phyloP scores from a whole-genome alignment of 2,888 invertebrate species.

The Hypena proboscidalis region DNA sequence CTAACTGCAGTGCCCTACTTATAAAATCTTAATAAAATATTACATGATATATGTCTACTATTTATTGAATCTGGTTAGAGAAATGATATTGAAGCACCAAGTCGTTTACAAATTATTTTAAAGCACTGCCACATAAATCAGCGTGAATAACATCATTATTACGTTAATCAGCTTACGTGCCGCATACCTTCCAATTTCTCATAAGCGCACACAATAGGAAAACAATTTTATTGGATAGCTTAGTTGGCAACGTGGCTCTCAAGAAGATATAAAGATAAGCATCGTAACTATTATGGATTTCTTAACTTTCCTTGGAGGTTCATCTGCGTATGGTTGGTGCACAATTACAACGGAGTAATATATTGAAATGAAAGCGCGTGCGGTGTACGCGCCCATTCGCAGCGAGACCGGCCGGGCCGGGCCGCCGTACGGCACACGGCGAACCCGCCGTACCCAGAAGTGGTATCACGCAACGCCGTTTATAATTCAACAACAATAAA shows the following conservation, averaged over 20 bases:
- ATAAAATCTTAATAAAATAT: slow-evolving; percentile 20
- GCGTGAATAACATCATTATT: slow-evolving; percentile 38
- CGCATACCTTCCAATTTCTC: slow-evolving; percentile 34
- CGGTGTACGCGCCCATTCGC: slow-evolving; percentile 40
- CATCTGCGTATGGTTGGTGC: slow-evolving; percentile 34
- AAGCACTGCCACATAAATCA: slow-evolving; percentile 37
- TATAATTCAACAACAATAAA: slow-evolving; percentile 85
- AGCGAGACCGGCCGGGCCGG: slow-evolving; percentile 28
- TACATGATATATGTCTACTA: slow-evolving; percentile 29
- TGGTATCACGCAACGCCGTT: slow-evolving; percentile 75
- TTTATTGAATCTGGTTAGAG: slow-evolving; percentile 36
- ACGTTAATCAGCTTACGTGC: slow-evolving; percentile 42
- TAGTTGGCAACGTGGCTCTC: slow-evolving; percentile 27
- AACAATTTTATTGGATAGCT: slow-evolving; percentile 42
- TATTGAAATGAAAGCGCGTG: slow-evolving; percentile 49
- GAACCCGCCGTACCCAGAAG: slow-evolving; percentile 46
- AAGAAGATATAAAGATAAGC: slow-evolving; percentile 41
- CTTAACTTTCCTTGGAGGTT: slow-evolving; percentile 42
- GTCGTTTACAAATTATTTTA: slow-evolving; percentile 46
- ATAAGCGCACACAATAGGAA: slow-evolving; percentile 35
- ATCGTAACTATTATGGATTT: slow-evolving; percentile 44
- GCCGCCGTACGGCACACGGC: too few relatives aligned
- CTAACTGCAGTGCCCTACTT: slow-evolving; percentile 23
- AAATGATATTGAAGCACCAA: slow-evolving; percentile 33
- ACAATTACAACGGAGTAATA: slow-evolving; percentile 45